Base-by-base conservation (phyloP, 2,113 vertebrate species). In the Oryzias javanicus region DNA sequence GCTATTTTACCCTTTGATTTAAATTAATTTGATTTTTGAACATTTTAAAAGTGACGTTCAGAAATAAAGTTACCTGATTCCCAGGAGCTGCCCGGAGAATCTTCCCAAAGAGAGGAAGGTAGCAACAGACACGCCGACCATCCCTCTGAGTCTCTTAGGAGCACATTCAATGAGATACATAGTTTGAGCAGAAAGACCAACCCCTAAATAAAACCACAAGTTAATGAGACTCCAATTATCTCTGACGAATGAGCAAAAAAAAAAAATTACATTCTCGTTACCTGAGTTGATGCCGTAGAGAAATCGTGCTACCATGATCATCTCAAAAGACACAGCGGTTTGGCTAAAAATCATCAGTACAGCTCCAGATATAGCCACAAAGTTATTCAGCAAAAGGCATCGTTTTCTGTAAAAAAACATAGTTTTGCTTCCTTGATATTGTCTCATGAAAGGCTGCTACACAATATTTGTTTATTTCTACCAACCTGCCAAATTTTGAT, bases 1-100 rank as follows among this genome's bases (percentile, higher is more conserved):
- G 61, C 72, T 13, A 78, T 55, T 58, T 71, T 27, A 73, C 15
- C 41, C 57, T 1, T 7, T 16, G 24, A 52, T 17, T 17, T 35
- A 24, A 35, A 35, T 35, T 8, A 35, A 8, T 35, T 35, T 35
- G 35, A 8, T 12, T 1, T 35, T 3, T 35, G 10, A 35, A 35
- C 29, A 7, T 35, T 12, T 35, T 35, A 35, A 35, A 35, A 35
- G 29, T 35, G 7, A 35, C 6, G 6, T 35, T 35, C 7, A 35
- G 45, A 49, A 42, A 49, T 41, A 49, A 18, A 61, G 83, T 62
- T 80, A 95, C 94, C 91, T 92, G 84, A 95, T 89, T 58, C 94
- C 93, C 67, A 94, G 66, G 62, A 90, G 72, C 81, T 95, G 94
- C 58, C 92, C 93, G 22, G 14, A 49, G 18, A 94, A 92, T 79